Evolutionary conservation across 2,113 vertebrate species (phyloP), one percentile per base, ranked within the genome.

Genomic region (Sitta europaea): DNA sequence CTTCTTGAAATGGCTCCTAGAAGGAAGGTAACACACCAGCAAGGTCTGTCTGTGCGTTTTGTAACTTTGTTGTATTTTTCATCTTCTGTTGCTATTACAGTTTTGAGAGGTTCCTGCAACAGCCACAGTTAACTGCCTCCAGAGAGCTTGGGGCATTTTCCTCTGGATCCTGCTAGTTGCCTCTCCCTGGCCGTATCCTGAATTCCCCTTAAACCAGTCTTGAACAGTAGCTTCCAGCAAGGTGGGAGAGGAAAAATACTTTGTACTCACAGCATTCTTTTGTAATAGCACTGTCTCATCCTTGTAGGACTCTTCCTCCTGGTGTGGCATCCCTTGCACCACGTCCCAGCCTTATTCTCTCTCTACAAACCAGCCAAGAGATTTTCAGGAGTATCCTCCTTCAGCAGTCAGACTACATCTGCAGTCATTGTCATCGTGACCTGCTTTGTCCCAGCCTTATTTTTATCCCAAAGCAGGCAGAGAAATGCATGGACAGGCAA

Each of bases 391-490:
- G 10, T 47, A 40, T 24, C 17, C 6, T 59, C n/a, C 31, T 77
- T 55, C 63, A 67, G 59, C 36, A 51, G 45, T 25, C 65, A 53
- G 29, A 21, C 19, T 71, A 43, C 4, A 18, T 11, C 36, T 77
- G 36, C 51, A 70, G 65, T 45, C 3, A 0, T 51, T 73, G 17
- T 28, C 5, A 2, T 14, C 5, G 1, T 36, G 62, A 48, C 9
- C 12, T 71, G 12, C 58, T 70, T 40, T 86, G 38, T 67, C 17
- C 42, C 14, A 6, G 51, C 22, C 48, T 24, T 4, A 10, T 31
- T 51, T 14, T 77, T 93, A 65, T 23, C 36, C 9, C 59, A 43
- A 31, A 66, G 14, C 2, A 84, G 33, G 36, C 33, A 84, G 29
- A 16, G 16, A 57, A 93, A 66, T 58, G 10, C 16, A 80, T 19